Evolutionary conservation across 2,888 invertebrate species (phyloP), one percentile per base, ranked within the genome.

Genomic region (Pyralis farinalis): DNA sequence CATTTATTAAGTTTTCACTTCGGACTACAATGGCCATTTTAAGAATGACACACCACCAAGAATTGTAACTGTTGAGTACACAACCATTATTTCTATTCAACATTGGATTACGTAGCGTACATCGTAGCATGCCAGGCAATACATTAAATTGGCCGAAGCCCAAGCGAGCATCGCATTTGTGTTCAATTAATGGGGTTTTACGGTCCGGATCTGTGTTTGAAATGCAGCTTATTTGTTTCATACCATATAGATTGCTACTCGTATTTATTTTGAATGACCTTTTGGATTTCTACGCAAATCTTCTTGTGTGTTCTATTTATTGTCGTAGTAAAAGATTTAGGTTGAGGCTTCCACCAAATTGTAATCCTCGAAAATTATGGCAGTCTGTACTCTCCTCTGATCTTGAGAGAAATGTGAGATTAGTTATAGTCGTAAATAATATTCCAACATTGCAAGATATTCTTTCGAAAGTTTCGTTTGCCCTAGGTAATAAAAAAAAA

Each of bases 121-220:
- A 48, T 56, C 65, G 73, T 79, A 83, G n/a, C n/a, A n/a, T n/a
- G n/a, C 85, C 85, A 84, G 79, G 73, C 73, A 72, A 80, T 82
- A 83, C 79, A 82, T 82, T 80, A 82, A 74, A 80, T 81, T 86
- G 86, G 85, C 81, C 51, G 49, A 49, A 58, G 65, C 79, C 83
- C 83, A 83, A 86, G 64, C 67, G 53, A 55, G 68, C 69, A 65
- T 65, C 63, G 70, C 66, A 65, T 74, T 74, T 70, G 67, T 58
- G 76, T 71, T 70, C 79, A 78, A 81, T 82, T 86, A 84, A 84
- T 82, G 73, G 73, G 63, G 64, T 58, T 73, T 71, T 69, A 71
- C 69, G 57, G 55, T 64, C 55, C 57, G 54, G 57, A 67, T 65
- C 64, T 55, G 51, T 55, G 47, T 61, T 60, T 55, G 53, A 58